Evolutionary conservation across 2,888 invertebrate species (phyloP), one percentile per base, ranked within the genome.

Genomic region (Achlya flavicornis): DNA sequence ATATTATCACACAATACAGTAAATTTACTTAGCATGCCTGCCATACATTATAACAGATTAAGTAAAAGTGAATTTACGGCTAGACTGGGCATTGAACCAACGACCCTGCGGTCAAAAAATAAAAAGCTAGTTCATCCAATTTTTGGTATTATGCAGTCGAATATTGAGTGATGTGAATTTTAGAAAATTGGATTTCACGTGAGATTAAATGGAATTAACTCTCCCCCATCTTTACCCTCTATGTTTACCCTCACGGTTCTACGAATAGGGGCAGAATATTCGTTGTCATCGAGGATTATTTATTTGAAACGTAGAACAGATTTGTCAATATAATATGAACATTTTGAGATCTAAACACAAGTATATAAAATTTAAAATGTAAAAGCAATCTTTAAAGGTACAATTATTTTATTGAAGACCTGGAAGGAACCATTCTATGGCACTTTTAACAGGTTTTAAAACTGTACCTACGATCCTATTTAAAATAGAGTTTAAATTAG

Each of bases 101-200:
- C 35, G 59, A 38, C 59, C 59, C 41, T 35, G 59, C 59, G 59
- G 38, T 59, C 38, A 59, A 32, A 58, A 33, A 3, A 58, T 35
- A 58, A 7, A n/a, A 33, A 2, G 14, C 35, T 35, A 12, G 33
- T 58, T 38, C 38, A 41, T 59, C 53, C 19, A 53, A 19, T 19
- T 19, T 19, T 53, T 53, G 19, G 19, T 53, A 53, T 53, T 53
- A 19, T 53, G 19, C 53, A 53, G 59, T 32, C n/a, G 59, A 33
- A 59, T 59, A 33, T 16, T 35, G 38, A 59, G 19, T 16, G 19
- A 58, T 58, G 35, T 38, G 19, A 59, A 33, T 8, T 35, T 16
- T 38, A 41, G 35, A 59, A 59, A 59, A 38, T 38, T 53, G 16
- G 53, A 19, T 53, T 53, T 53, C 53, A 53, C 19, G 53, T 53